phyloP scores from a whole-genome alignment of 2,113 vertebrate species.

The Hymenochirus boettgeri region DNA sequence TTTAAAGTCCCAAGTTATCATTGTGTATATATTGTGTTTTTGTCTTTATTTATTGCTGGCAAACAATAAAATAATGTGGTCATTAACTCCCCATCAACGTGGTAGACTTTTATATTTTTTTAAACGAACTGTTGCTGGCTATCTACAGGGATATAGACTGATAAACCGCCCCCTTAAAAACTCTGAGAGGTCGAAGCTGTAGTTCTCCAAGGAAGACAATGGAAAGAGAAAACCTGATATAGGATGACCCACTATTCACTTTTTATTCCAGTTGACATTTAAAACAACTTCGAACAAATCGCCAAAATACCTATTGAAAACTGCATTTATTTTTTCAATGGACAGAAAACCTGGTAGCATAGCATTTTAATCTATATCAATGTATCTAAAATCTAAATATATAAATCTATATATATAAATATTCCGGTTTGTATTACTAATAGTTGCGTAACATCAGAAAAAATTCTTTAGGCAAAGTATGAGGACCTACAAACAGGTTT shows the following conservation, averaged over 20 bases:
- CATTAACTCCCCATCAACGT: slow-evolving; percentile 26
- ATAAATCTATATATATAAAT: slow-evolving; percentile 21
- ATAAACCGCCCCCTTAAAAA: slow-evolving; percentile 11
- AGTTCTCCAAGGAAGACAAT: not conserved
- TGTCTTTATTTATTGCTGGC: slow-evolving; percentile 61
- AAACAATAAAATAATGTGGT: slow-evolving; percentile 45
- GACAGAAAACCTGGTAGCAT: not conserved
- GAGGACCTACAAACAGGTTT: slow-evolving; percentile 20
- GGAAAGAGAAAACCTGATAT: slow-evolving; percentile 33
- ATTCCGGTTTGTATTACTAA: not conserved
- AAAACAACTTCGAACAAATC: not conserved
- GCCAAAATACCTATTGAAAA: not conserved
- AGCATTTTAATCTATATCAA: slow-evolving; percentile 31
- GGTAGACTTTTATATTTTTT: slow-evolving; percentile 41
- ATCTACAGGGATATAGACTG: slow-evolving; percentile 24
- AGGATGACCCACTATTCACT: slow-evolving; percentile 28
- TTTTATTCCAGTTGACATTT: slow-evolving; percentile 20
- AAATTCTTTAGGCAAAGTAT: slow-evolving; percentile 36
- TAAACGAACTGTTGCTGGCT: slow-evolving; percentile 43
- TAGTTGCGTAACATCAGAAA: slow-evolving; percentile 41
- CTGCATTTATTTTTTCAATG: slow-evolving; percentile 36
- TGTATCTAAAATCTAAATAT: slow-evolving; percentile 29
- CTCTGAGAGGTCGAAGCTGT: slow-evolving; percentile 22
- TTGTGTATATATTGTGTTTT: slow-evolving; percentile 58
- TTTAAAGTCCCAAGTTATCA: too few relatives aligned